Evolutionary conservation across 2,797 vertebrate genomes (phyloP).

Genomic region (Rhinichthys osculus): DNA sequence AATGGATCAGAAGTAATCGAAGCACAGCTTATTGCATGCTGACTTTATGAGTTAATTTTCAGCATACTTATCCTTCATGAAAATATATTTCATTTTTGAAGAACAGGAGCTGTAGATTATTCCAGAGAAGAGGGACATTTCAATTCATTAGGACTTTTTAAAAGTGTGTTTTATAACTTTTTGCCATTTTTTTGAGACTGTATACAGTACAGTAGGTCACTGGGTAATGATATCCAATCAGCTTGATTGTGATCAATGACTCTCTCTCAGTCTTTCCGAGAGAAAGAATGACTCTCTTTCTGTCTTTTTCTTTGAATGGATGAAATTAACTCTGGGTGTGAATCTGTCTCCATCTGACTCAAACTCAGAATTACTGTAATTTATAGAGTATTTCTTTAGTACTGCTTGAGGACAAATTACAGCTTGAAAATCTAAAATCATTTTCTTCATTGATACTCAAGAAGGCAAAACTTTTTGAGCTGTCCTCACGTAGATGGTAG

Average conservation of each 20-base stretch:
- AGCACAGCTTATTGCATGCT: slow-evolving; percentile 37
- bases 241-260: slow-evolving; percentile 36
- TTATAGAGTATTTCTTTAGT: slow-evolving; percentile 3
- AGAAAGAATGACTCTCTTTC: background rate
- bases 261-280: background rate
- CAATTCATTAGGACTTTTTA: slow-evolving; percentile 18
- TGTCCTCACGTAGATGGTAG: background rate
- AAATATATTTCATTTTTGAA: background rate
- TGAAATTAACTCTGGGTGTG: slow-evolving; percentile 25
- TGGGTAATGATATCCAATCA: slow-evolving; percentile 41
- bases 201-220: slow-evolving; percentile 21
- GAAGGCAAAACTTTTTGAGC: slow-evolving; percentile 3
- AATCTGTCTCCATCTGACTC: background rate
- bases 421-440: background rate
- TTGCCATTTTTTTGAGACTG: background rate
- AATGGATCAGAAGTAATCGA: slow-evolving; percentile 34
- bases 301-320: slow-evolving; percentile 28
- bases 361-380: slow-evolving; percentile 28
- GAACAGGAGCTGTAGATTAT: background rate
- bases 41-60: slow-evolving; percentile 34
- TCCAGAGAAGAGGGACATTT: background rate
- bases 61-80: background rate
- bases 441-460: background rate
- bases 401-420: background rate
- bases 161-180: slow-evolving; percentile 29